Conservation (phyloP, 1,140 invertebrate species). For the Rhagoletis zephyria region DNA sequence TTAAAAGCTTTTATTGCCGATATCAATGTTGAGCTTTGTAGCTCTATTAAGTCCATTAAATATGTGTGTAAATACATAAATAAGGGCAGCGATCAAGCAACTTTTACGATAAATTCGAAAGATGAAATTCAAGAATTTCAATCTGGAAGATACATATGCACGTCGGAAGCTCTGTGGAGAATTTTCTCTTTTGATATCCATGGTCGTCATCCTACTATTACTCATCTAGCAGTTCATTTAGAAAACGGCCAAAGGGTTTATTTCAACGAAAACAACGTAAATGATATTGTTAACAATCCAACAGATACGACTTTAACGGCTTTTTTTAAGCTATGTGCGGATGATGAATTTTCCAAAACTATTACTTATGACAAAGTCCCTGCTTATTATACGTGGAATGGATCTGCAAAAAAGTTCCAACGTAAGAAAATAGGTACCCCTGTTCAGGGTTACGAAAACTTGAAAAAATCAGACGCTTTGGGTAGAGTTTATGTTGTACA, state of each 20-base stretch:
- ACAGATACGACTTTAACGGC: not conserved
- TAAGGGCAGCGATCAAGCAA: no score
- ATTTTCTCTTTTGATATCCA: not conserved
- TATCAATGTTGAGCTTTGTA: no score
- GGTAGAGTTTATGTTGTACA: not conserved
- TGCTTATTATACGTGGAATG: not conserved
- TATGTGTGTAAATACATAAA: no score
- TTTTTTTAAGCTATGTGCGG: not conserved
- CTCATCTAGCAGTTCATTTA: not conserved
- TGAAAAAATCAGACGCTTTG: not conserved
- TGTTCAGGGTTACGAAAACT: not conserved
- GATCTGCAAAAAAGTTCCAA: not conserved
- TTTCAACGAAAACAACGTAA: not conserved
- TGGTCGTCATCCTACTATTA: not conserved
- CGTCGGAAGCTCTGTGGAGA: not conserved
- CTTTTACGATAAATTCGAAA: no score
- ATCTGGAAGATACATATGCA: no score
- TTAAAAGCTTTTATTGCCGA: slow-evolving; percentile 59
- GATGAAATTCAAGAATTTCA: no score
- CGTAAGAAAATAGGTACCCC: not conserved
- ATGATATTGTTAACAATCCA: not conserved
- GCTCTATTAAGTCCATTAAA: no score
- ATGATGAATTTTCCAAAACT: not conserved
- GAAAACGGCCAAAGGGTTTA: not conserved
- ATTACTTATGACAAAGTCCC: not conserved